A percentile compares a stretch with the other conserved stretches of the same genome.
phyloP scores from a whole-genome alignment of 2,888 invertebrate genomes.

The Isotomurus palustris region DNA sequence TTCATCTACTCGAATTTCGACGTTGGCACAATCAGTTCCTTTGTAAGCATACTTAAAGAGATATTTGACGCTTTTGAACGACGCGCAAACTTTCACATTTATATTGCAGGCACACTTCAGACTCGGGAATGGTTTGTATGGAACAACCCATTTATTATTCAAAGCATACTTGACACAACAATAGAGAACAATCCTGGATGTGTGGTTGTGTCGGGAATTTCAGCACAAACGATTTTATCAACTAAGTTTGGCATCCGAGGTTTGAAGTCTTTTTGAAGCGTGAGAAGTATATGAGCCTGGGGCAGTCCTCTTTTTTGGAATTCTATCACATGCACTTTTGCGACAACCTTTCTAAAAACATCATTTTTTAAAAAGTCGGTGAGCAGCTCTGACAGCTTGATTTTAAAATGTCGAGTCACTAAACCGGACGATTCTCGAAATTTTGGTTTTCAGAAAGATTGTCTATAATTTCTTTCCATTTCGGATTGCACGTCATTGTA shows the following conservation, averaged over 20 bases:
- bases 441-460: conserved; percentile 40
- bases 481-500: conserved; percentile 52
- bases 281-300: conserved; percentile 37
- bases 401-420: conserved; percentile 48
- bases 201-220: conserved; percentile 40
- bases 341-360: conserved; percentile 36
- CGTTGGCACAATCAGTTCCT: conserved; percentile 38
- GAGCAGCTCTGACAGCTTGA: conserved; percentile 47
- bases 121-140: conserved; percentile 48
- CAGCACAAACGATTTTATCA: conserved; percentile 40
- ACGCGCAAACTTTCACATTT: conserved; percentile 48
- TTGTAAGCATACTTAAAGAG: conserved; percentile 45
- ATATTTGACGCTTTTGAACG: conserved; percentile 39
- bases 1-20: conserved; percentile 44
- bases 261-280: conserved; percentile 31
- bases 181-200: conserved; percentile 32
- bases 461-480: conserved; percentile 50
- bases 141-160: conserved; percentile 49
- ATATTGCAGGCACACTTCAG: conserved; percentile 49
- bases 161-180: conserved; percentile 37
- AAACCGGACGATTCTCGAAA: conserved; percentile 49
- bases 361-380: conserved; percentile 31
- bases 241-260: conserved; percentile 12
- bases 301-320: conserved; percentile 47
- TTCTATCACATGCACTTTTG: conserved; percentile 45